These are phyloP conservation scores for Apostichopus leukothele DNA, from an alignment of 53 echinoderm and acorn worm genomes.

Conservation along the genomic window DNA sequence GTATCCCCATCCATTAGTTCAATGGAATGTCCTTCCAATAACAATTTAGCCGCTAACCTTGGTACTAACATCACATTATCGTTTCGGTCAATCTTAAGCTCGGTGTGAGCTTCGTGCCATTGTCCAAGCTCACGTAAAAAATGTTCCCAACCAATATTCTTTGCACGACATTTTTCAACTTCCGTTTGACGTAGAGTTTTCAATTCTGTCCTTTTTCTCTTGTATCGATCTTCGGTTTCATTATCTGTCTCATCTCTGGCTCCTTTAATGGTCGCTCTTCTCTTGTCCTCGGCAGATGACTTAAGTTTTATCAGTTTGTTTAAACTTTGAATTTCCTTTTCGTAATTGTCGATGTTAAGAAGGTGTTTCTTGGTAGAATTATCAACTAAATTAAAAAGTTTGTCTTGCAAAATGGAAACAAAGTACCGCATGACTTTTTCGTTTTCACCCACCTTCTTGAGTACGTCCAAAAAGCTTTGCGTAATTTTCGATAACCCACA, in stretches of 20 bases:
- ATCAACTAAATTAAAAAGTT: not conserved
- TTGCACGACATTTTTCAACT: not conserved
- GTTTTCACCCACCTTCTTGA: not conserved
- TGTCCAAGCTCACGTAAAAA: conserved; percentile 35
- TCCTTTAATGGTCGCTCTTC: not conserved
- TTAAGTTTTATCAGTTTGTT: not conserved
- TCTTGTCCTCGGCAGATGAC: not conserved
- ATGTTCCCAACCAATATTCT: conserved; percentile 29
- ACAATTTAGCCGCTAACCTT: not conserved
- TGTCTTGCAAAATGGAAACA: conserved; percentile 1
- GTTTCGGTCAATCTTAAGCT: not conserved
- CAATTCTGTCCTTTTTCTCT: not conserved
- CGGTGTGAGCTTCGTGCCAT: conserved; percentile 10
- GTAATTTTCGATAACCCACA: not conserved
- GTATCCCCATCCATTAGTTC: conserved; percentile 41
- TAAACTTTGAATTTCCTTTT: not conserved
- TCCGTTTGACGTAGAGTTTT: not conserved
- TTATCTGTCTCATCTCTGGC: not conserved
- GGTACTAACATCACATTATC: not conserved
- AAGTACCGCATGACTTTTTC: not conserved
- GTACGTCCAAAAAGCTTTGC: not conserved
- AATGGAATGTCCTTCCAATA: not conserved
- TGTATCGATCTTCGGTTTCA: not conserved
- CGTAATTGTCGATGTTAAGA: not conserved
- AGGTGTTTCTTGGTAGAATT: not conserved